phyloP scores from a whole-genome alignment of 2,888 invertebrate genomes.

The Plebejus anna region DNA sequence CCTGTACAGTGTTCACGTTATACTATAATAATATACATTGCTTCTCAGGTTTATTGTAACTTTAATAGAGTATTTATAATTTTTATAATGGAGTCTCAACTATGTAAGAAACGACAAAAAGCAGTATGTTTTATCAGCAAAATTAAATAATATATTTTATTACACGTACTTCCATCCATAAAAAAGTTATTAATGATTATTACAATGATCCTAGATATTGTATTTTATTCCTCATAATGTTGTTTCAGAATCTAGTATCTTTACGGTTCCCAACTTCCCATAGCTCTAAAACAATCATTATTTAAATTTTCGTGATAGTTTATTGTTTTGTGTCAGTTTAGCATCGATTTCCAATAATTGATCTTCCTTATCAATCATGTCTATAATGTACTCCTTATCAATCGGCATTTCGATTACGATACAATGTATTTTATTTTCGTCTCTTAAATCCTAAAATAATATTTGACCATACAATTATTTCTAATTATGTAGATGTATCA shows the following conservation, averaged over 20 bases:
- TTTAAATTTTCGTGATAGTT: too few relatives aligned
- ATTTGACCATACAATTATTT: too few relatives aligned
- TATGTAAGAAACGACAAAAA: background rate
- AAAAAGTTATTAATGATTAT: background rate
- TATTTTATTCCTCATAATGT: background rate
- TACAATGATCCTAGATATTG: background rate
- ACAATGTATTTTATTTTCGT: too few relatives aligned
- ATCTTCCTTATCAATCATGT: too few relatives aligned
- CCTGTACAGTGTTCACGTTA: background rate
- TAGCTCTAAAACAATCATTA: too few relatives aligned
- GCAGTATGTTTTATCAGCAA: background rate
- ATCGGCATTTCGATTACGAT: too few relatives aligned
- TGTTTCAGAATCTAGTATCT: background rate
- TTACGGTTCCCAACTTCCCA: too few relatives aligned
- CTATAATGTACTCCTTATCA: too few relatives aligned
- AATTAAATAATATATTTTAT: background rate
- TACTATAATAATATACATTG: background rate
- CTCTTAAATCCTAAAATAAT: too few relatives aligned
- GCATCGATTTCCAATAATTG: too few relatives aligned
- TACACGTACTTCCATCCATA: background rate
- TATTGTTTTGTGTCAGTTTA: too few relatives aligned
- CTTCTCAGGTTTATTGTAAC: background rate
- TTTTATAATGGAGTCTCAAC: background rate
- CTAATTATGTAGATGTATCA: background rate
- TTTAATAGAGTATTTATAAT: background rate